Conservation (phyloP, 2,888 invertebrate species). For the Salpingus planirostris region DNA sequence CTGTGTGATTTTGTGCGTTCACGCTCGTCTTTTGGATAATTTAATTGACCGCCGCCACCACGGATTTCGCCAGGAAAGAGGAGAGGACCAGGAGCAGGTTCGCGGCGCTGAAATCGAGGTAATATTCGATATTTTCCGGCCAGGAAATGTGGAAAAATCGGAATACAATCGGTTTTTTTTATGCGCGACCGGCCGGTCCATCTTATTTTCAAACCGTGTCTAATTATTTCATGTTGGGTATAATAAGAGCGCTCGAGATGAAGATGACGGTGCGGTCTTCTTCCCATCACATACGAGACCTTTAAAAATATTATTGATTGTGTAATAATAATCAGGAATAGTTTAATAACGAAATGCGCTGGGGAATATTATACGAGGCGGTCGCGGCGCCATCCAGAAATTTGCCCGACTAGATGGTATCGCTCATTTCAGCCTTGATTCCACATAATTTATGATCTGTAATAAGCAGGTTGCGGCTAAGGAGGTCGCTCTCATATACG, state of each 20-base stretch:
- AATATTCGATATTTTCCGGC: no score
- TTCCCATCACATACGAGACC: no score
- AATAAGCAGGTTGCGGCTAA: constrained; percentile 12
- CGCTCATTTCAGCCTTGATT: constrained; percentile 9
- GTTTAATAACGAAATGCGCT: no score
- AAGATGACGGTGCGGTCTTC: constrained; percentile 4
- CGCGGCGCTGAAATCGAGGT: constrained; percentile 20
- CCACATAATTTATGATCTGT: constrained; percentile 13
- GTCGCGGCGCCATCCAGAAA: constrained; percentile 6
- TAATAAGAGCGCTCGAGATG: background rate
- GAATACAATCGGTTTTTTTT: background rate
- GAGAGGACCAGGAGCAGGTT: constrained; percentile 15
- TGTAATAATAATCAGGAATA: no score
- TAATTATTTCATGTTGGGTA: background rate
- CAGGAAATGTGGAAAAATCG: no score
- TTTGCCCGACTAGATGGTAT: constrained; percentile 9
- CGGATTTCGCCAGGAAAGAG: constrained; percentile 16
- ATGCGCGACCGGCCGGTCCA: background rate
- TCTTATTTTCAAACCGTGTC: background rate
- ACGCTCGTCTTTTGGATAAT: constrained; percentile 8
- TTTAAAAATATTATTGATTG: no score
- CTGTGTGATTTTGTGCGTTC: constrained; percentile 1
- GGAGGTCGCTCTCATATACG: constrained; percentile 3
- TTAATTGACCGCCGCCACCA: constrained; percentile 4
- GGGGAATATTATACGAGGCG: no score